Evolutionary conservation across 1,140 invertebrate species (phyloP).

Genomic region (Hylyphantes graminicola): DNA sequence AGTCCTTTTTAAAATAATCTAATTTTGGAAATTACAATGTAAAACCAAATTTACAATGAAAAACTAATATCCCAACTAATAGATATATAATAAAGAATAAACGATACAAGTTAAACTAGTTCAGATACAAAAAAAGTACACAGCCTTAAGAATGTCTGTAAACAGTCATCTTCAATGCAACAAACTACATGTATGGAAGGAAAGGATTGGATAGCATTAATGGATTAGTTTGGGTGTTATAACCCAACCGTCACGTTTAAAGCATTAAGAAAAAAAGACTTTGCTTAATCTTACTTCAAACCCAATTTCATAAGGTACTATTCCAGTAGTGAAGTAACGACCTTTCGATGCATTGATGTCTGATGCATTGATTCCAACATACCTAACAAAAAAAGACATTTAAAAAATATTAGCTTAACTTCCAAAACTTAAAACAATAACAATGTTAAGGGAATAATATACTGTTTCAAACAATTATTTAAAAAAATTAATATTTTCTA

Average conservation of each 20-base stretch:
- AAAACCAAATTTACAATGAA: too few relatives aligned
- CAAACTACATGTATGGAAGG: too few relatives aligned
- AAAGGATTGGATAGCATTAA: too few relatives aligned
- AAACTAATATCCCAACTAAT: too few relatives aligned
- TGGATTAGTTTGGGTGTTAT: too few relatives aligned
- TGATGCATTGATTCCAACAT: slow-evolving; percentile 47
- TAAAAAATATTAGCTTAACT: neutral
- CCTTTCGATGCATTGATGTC: slow-evolving; percentile 56
- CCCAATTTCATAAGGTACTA: slow-evolving; percentile 50
- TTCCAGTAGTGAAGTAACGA: slow-evolving; percentile 40
- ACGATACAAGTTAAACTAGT: too few relatives aligned
- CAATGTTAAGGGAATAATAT: neutral
- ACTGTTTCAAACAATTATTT: neutral
- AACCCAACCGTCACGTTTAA: neutral
- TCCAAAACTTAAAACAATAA: neutral
- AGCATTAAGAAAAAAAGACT: neutral
- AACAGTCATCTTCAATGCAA: too few relatives aligned
- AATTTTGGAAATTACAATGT: too few relatives aligned
- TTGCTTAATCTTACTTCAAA: slow-evolving; percentile 36
- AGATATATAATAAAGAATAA: too few relatives aligned
- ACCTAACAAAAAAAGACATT: slow-evolving; percentile 18
- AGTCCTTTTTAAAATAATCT: too few relatives aligned
- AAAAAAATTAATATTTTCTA: neutral
- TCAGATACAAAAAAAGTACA: too few relatives aligned
- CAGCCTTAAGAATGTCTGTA: too few relatives aligned